Evolutionary conservation across 2,797 vertebrate species (phyloP).

Genomic region (Erethizon dorsatum): DNA sequence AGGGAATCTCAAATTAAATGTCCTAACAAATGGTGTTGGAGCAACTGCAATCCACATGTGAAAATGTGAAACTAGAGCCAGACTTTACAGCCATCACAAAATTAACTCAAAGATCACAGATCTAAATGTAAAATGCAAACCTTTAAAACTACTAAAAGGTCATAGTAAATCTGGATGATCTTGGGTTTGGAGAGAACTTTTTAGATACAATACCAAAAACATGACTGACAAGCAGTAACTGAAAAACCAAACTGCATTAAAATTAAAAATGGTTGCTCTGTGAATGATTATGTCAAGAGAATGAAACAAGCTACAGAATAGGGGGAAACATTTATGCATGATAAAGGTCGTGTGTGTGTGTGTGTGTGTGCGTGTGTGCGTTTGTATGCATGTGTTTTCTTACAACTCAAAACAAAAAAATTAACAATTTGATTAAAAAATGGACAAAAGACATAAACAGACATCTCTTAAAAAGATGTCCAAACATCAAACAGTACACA

Average conservation of each 20-base stretch:
- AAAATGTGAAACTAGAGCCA: neutral
- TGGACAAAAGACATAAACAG: neutral
- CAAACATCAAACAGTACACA: neutral
- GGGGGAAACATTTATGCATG: neutral
- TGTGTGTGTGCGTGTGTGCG: neutral
- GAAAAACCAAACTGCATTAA: neutral
- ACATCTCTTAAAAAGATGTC: neutral
- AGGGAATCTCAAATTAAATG: neutral
- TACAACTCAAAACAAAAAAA: neutral
- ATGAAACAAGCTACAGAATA: neutral
- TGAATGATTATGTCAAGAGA: neutral
- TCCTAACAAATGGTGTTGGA: neutral
- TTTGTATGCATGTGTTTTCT: neutral
- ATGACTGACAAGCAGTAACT: neutral
- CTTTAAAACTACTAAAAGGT: neutral
- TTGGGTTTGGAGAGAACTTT: neutral
- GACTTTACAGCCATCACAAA: neutral
- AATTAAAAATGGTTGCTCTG: neutral
- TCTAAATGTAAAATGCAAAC: neutral
- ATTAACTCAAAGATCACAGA: neutral
- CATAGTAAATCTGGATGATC: neutral
- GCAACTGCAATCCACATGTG: neutral
- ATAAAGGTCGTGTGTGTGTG: neutral
- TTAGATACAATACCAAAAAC: neutral
- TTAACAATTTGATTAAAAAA: neutral